Percentiles rank a stretch among this genome's conserved stretches.
These are phyloP conservation scores for Pica pica DNA, from an alignment of 2,113 vertebrate species.

Conservation along the genomic window DNA sequence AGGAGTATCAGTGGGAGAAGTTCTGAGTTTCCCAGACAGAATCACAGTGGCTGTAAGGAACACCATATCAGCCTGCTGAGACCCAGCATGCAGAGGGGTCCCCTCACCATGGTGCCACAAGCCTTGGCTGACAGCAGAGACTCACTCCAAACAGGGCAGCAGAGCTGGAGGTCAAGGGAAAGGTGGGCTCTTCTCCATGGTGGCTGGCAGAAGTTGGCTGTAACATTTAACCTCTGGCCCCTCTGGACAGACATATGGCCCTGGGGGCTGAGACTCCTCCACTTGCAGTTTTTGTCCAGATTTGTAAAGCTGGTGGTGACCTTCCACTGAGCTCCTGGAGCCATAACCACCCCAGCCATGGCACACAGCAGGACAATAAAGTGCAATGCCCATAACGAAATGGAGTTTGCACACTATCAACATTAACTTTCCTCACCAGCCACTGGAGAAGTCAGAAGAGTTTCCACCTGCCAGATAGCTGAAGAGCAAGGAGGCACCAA, in stretches of 20 bases:
- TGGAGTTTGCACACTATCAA: fast-evolving
- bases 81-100: not conserved
- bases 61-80: not conserved
- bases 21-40: not conserved
- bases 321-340: not conserved
- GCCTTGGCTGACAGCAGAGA: not conserved
- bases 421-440: not conserved
- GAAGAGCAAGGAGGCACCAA: not conserved
- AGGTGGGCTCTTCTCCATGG: not conserved
- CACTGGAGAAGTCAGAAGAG: not conserved
- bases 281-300: not conserved
- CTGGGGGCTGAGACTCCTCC: not conserved
- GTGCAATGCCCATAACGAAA: not conserved
- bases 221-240: not conserved
- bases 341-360: fast-evolving
- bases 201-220: not conserved
- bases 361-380: not conserved
- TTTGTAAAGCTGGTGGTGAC: not conserved
- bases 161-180: not conserved
- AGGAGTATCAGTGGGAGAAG: not conserved
- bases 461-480: not conserved
- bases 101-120: not conserved
- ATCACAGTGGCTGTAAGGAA: not conserved
- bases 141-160: not conserved
- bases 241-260: not conserved